Base-by-base conservation (phyloP, 92 coral and sea anemone genomes). In the Actinostola sp. region DNA sequence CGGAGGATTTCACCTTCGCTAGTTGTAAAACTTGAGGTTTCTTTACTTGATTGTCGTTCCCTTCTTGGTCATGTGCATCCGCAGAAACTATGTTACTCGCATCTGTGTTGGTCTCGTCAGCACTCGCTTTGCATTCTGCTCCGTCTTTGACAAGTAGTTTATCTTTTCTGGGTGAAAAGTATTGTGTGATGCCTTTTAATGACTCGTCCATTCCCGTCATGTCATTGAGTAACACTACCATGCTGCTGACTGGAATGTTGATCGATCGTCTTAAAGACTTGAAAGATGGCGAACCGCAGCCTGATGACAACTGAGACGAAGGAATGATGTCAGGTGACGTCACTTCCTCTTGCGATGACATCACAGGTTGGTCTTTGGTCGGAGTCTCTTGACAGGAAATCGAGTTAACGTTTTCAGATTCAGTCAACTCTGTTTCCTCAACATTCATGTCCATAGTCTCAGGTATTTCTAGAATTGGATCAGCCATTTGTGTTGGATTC, bases 251-350 rank as follows among this genome's bases (percentile, higher is more conserved):
- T 0, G 80, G 35, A 49, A 44, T 23, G 31, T 43, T 48, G 16
- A n/a, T 29, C 16, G 81, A 64, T 55, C 60, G 33, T 36, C 94
- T 79, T 17, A 85, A 66, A 29, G 86, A 83, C 38, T n/a, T 80
- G 64, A 73, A 67, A n/a, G 75, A 78, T 16, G 92, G 83, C 34
- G 87, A 70, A 33, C 79, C 87, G 19, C 50, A 72, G 34, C 83
- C 84, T n/a, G 89, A 70, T 12, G 82, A 59, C 26, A 73, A 64
- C 60, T 92, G 97, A 23, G 97, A 92, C 13, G 97, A 92, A 6
- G 97, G 97, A 46, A 92, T 92, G 23, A 92, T 63, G 80, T 92
- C 97, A 17, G 97, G 97, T 49, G 97, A 92, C 48, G 82, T 75
- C 58, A 59, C 64, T 12, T 73, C 81, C 50, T 84, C 83, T 20